Evolutionary conservation across 2,113 vertebrate genomes (phyloP).

Genomic region (Antechinus flavipes): DNA sequence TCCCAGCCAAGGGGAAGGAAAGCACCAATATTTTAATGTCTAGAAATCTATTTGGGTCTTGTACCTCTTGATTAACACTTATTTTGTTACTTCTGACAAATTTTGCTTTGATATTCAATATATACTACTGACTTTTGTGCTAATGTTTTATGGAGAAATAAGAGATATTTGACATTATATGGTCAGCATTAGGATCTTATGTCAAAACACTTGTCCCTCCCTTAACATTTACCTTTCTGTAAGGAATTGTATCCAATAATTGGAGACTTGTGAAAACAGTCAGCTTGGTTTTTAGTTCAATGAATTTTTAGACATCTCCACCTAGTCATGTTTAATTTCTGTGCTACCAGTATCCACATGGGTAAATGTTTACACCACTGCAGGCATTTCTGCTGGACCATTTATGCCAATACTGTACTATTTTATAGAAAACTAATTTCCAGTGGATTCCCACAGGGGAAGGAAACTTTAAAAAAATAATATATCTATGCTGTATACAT

Average conservation of each 20-base stretch:
- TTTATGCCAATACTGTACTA: constrained; percentile 18
- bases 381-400: constrained; percentile 55
- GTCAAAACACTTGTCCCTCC: constrained; percentile 22
- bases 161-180: constrained; percentile 58
- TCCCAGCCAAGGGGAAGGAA: not conserved
- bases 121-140: not conserved
- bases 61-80: not conserved
- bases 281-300: constrained; percentile 55
- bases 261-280: constrained; percentile 57
- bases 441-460: constrained; percentile 58
- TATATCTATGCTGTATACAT: constrained; percentile 7
- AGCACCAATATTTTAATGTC: not conserved
- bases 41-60: constrained; percentile 42
- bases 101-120: constrained; percentile 56
- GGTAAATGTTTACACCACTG: constrained; percentile 60
- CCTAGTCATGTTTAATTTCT: constrained; percentile 66
- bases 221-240: constrained; percentile 54
- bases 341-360: constrained; percentile 50
- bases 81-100: constrained; percentile 40
- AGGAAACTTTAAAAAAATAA: constrained; percentile 51
- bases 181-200: constrained; percentile 51
- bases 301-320: constrained; percentile 66
- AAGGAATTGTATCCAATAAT: constrained; percentile 55
- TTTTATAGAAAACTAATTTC: constrained; percentile 57
- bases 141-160: constrained; percentile 42